phyloP scores from a whole-genome alignment of 2,888 invertebrate species.

The Hybos culiciformis region DNA sequence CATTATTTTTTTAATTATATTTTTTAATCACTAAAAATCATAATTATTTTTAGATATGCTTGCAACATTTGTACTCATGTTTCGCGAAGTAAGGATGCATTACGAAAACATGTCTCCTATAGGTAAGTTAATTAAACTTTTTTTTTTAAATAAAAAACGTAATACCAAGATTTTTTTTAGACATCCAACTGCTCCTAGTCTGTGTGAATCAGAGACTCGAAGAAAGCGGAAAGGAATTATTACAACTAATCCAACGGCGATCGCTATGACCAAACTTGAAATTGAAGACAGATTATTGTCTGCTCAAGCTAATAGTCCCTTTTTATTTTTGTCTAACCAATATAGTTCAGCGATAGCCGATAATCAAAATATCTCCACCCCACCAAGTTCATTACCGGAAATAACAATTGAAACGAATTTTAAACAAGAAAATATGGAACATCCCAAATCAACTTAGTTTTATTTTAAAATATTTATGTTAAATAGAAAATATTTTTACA shows the following conservation, averaged over 20 bases:
- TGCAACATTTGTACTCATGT: conserved; percentile 79
- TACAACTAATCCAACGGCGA: conserved; percentile 11
- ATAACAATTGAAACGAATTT: too few species aligned
- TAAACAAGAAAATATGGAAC: too few species aligned
- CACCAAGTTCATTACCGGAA: too few species aligned
- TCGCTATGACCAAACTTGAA: not conserved
- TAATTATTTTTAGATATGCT: conserved; percentile 46
- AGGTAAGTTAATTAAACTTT: too few species aligned
- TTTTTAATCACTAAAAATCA: not conserved
- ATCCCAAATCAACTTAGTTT: too few species aligned
- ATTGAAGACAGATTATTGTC: not conserved
- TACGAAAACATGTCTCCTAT: conserved; percentile 80
- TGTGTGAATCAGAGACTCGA: conserved; percentile 18
- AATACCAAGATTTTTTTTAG: too few species aligned
- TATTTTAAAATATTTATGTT: too few species aligned
- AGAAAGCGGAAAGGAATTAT: conserved; percentile 16
- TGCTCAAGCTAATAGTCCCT: conserved; percentile 3
- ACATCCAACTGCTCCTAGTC: conserved; percentile 42
- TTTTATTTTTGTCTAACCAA: too few species aligned
- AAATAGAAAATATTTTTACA: too few species aligned
- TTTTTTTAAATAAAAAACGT: too few species aligned
- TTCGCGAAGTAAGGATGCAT: conserved; percentile 72
- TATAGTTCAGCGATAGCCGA: too few species aligned
- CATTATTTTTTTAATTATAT: not conserved
- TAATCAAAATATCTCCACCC: too few species aligned